A percentile compares a stretch with the other conserved stretches of the same genome.
Evolutionary conservation across 1,140 invertebrate genomes (phyloP).

Genomic region (Parapsyche elsis): DNA sequence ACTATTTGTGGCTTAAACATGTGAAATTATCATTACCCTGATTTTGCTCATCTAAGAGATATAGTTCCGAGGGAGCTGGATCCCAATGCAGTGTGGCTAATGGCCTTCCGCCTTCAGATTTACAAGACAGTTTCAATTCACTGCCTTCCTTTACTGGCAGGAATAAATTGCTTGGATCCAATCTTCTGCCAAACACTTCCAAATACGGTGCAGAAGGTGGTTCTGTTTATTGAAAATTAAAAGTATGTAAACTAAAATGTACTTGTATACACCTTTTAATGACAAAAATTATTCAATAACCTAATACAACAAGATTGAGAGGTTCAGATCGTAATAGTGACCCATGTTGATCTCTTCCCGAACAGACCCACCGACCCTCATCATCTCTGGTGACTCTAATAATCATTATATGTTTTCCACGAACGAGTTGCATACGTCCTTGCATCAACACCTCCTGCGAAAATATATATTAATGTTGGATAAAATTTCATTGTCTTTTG

Average conservation of each 20-base stretch:
- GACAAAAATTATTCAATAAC: constrained; percentile 51
- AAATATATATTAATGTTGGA: neutral
- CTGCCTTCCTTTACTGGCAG: constrained; percentile 85
- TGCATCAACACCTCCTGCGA: constrained; percentile 42
- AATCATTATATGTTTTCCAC: constrained; percentile 58
- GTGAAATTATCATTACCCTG: neutral
- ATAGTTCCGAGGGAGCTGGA: constrained; percentile 11
- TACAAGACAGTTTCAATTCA: constrained; percentile 81
- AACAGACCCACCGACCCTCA: constrained; percentile 61
- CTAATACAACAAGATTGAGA: constrained; percentile 60
- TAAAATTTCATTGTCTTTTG: too few species aligned
- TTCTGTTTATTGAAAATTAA: constrained; percentile 66
- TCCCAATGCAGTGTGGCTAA: constrained; percentile 36
- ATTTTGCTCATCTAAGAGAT: neutral
- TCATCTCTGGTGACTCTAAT: constrained; percentile 60
- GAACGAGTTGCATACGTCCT: constrained; percentile 57
- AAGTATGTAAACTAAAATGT: neutral
- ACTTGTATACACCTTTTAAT: neutral
- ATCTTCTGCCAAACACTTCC: constrained; percentile 80
- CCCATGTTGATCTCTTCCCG: constrained; percentile 57
- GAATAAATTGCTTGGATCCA: constrained; percentile 85
- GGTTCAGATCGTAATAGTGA: constrained; percentile 58
- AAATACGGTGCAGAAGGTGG: constrained; percentile 81
- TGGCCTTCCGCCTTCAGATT: constrained; percentile 74
- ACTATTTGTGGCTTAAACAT: too few species aligned